Conservation (phyloP, 2,113 vertebrate species). For the Pseudorhombus dupliciocellatus region DNA sequence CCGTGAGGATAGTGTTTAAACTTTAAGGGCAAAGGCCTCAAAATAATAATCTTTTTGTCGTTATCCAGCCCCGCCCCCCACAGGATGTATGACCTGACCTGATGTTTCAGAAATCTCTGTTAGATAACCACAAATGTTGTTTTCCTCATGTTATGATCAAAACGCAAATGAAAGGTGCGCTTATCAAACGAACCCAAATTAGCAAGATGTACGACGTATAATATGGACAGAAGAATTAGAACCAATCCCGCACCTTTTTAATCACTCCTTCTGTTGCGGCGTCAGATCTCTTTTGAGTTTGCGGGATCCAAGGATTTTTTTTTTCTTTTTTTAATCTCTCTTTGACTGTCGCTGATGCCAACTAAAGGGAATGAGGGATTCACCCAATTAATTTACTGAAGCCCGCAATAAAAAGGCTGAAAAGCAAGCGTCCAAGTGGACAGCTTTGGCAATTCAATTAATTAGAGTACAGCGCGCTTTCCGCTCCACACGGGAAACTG, state of each 20-base stretch:
- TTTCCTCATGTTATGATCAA: constrained; percentile 33
- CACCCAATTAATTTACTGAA: constrained; percentile 72
- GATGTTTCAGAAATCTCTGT: constrained; percentile 34
- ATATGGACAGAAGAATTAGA: constrained; percentile 42
- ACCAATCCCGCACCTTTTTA: constrained; percentile 55
- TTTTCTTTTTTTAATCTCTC: constrained; percentile 61
- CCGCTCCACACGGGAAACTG: constrained; percentile 22
- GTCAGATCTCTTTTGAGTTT: constrained; percentile 54
- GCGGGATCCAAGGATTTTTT: constrained; percentile 47
- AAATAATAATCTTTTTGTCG: background rate
- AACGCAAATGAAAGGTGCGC: constrained; percentile 25
- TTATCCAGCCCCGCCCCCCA: background rate
- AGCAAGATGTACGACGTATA: constrained; percentile 38
- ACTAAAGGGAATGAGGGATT: constrained; percentile 65
- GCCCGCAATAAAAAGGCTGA: constrained; percentile 64
- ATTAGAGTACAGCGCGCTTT: constrained; percentile 65
- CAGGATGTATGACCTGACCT: constrained; percentile 10
- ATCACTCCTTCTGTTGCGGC: constrained; percentile 52
- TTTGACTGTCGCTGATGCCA: constrained; percentile 67
- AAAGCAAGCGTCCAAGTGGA: constrained; percentile 53
- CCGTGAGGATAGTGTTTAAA: background rate
- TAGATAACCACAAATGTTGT: constrained; percentile 29
- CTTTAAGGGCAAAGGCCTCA: background rate
- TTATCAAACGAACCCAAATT: constrained; percentile 47
- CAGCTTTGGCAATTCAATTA: constrained; percentile 62